A percentile compares a stretch with the other conserved stretches of the same genome.
These are phyloP conservation scores for Chromobotia macracanthus DNA, from an alignment of 2,797 vertebrate species.

Conservation along the genomic window DNA sequence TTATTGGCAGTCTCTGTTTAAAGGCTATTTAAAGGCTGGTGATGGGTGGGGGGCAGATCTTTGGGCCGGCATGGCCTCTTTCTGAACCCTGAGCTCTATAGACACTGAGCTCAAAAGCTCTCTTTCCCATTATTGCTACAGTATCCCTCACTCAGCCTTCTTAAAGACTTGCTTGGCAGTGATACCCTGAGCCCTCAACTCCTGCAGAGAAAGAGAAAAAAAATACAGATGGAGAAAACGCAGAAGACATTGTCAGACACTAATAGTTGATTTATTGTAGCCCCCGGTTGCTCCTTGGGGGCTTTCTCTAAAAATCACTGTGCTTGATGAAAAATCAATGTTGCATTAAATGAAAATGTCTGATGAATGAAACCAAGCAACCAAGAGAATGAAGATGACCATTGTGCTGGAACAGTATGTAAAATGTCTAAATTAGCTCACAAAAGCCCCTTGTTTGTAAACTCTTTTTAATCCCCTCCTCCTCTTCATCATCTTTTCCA, in stretches of 20 bases:
- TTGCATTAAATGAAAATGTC: too few relatives aligned
- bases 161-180: conserved; percentile 90
- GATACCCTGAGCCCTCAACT: conserved; percentile 83
- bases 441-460: neutral
- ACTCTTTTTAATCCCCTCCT: neutral
- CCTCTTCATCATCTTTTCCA: conserved; percentile 21
- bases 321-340: too few relatives aligned
- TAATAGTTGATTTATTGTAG: neutral
- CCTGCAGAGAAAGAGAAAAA: conserved; percentile 70
- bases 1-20: conserved; percentile 1
- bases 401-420: neutral
- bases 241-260: neutral
- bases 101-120: neutral
- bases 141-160: conserved; percentile 77
- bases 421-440: conserved; percentile 1
- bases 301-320: too few relatives aligned
- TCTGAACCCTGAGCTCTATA: conserved; percentile 26
- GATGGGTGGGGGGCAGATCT: conserved; percentile 4
- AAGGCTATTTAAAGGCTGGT: neutral
- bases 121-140: neutral
- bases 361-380: too few relatives aligned
- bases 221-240: neutral
- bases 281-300: too few relatives aligned
- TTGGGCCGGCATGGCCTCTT: neutral
- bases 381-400: conserved; percentile 42